Conservation (phyloP, 2,113 vertebrate species). For the Pycnonotus jocosus region DNA sequence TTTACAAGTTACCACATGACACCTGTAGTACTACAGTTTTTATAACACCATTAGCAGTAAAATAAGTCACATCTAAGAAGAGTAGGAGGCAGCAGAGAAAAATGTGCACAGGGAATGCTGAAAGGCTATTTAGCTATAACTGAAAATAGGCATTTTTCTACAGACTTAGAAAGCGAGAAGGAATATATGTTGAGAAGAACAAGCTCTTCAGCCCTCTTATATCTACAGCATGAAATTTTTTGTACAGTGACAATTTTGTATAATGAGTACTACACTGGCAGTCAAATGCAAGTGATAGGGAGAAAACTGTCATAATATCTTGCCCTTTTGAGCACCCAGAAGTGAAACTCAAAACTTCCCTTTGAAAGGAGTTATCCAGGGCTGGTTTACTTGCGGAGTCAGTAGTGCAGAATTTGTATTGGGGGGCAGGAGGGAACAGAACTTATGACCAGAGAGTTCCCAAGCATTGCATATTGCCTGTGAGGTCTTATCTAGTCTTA, state of each 20-base stretch:
- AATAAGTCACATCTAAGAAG: slow-evolving; percentile 15
- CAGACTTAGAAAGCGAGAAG: neutral
- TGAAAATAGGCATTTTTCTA: neutral
- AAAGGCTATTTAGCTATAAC: neutral
- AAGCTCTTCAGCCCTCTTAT: slow-evolving; percentile 13
- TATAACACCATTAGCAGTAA: slow-evolving; percentile 33
- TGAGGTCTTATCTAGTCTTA: neutral
- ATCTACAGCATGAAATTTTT: neutral
- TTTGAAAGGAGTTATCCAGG: neutral
- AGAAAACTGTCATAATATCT: neutral
- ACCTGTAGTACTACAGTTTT: slow-evolving; percentile 37
- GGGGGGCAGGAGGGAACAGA: neutral
- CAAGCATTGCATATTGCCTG: neutral
- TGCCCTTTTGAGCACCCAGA: neutral
- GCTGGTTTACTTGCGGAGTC: neutral
- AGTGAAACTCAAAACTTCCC: neutral
- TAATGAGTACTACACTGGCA: neutral
- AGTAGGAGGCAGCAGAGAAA: slow-evolving; percentile 22
- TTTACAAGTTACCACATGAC: slow-evolving; percentile 46
- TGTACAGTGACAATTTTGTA: neutral
- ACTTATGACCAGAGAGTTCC: neutral
- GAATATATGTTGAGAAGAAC: neutral
- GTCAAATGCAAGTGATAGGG: neutral
- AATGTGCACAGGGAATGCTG: neutral
- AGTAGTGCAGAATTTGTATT: neutral